phyloP scores from a whole-genome alignment of 2,113 vertebrate genomes.

The Clinocottus analis region DNA sequence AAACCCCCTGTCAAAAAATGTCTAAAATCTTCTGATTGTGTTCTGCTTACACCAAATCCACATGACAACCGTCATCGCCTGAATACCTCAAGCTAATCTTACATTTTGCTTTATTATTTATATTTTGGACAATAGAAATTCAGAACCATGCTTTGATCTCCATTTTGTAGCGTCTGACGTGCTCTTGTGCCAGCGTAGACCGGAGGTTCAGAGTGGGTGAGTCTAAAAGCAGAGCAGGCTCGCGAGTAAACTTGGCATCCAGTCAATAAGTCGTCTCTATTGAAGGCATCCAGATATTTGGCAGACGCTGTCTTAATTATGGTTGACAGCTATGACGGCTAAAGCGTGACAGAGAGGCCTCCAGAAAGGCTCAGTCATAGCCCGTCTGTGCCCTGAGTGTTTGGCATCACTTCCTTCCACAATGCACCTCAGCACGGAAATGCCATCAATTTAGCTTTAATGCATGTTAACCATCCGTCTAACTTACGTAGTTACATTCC shows the following conservation, averaged over 20 bases:
- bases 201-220: background rate
- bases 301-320: constrained; percentile 61
- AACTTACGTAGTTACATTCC: constrained; percentile 14
- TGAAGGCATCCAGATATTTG: constrained; percentile 62
- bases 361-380: constrained; percentile 48
- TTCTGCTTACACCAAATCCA: background rate
- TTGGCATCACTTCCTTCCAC: constrained; percentile 54
- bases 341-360: constrained; percentile 42
- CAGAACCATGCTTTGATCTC: background rate
- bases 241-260: constrained; percentile 22
- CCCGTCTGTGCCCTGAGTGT: constrained; percentile 54
- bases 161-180: background rate
- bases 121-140: background rate
- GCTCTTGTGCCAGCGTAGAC: background rate
- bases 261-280: constrained; percentile 45
- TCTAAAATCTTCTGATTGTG: background rate
- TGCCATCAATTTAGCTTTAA: constrained; percentile 38
- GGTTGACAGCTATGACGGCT: constrained; percentile 59
- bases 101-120: background rate
- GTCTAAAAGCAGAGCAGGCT: constrained; percentile 29
- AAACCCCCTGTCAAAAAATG: constrained; percentile 24
- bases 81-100: constrained; percentile 13
- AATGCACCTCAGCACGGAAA: constrained; percentile 48
- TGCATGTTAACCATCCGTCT: constrained; percentile 19
- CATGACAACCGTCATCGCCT: background rate